Conservation (phyloP, 2,888 invertebrate genomes). For the Synergus laeviventris region DNA sequence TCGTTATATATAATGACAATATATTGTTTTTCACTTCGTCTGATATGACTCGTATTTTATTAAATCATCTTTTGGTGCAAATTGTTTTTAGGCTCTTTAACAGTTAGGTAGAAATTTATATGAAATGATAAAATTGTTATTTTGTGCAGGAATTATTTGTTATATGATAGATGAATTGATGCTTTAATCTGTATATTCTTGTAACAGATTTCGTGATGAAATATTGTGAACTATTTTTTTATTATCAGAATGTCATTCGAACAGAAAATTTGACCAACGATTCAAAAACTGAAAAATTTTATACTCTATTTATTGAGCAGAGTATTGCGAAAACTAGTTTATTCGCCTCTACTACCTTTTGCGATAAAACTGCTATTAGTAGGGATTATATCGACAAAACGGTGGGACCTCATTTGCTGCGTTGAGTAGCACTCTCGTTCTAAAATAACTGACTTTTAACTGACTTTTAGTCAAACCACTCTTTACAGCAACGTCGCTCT, state of each 20-base stretch:
- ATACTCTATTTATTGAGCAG: slow-evolving; percentile 28
- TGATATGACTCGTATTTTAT: no score
- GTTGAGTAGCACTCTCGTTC: slow-evolving; percentile 21
- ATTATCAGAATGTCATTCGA: neutral
- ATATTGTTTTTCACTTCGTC: no score
- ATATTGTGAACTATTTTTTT: neutral
- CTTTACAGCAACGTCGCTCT: neutral
- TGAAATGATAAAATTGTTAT: no score
- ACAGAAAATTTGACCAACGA: neutral
- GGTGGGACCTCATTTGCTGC: slow-evolving; percentile 17
- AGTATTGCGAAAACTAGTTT: slow-evolving; percentile 34
- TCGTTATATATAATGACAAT: no score
- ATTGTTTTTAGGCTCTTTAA: no score
- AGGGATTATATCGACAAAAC: slow-evolving; percentile 14
- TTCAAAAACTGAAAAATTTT: slow-evolving; percentile 1
- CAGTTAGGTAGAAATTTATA: no score
- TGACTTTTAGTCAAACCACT: slow-evolving; percentile 18
- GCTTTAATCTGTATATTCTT: neutral
- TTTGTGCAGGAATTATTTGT: neutral
- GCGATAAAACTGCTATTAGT: slow-evolving; percentile 31
- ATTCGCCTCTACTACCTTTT: slow-evolving; percentile 12
- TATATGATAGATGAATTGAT: neutral
- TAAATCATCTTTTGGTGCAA: no score
- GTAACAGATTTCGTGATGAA: neutral
- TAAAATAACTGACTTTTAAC: slow-evolving; percentile 1